phyloP scores from a whole-genome alignment of 2,797 vertebrate genomes.

The Macroramphosus scolopax region DNA sequence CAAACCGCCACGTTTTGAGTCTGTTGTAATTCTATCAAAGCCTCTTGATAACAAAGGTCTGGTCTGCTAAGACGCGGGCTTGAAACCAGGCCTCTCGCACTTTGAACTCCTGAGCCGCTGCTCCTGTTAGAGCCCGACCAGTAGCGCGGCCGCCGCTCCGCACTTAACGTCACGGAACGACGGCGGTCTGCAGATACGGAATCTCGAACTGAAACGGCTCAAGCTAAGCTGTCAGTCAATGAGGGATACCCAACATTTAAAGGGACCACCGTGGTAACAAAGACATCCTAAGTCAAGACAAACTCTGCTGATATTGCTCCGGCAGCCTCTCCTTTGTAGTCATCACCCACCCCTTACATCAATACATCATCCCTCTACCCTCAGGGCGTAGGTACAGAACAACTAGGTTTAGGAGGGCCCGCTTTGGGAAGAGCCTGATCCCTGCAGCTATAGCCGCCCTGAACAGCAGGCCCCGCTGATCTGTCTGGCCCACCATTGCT shows the following conservation, averaged over 20 bases:
- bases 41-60: conserved; percentile 37
- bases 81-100: too few species aligned
- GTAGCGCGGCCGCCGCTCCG: not conserved
- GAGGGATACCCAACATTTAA: conserved; percentile 10
- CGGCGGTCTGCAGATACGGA: conserved; percentile 19
- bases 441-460: too few species aligned
- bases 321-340: too few species aligned
- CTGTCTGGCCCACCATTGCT: too few species aligned
- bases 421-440: too few species aligned
- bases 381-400: too few species aligned
- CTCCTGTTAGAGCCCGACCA: conserved; percentile 4
- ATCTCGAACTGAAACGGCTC: not conserved
- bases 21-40: conserved; percentile 30
- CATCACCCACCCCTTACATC: not conserved
- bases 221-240: conserved; percentile 16
- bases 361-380: too few species aligned
- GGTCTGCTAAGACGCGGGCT: conserved; percentile 8
- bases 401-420: too few species aligned
- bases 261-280: conserved; percentile 19
- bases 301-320: too few species aligned
- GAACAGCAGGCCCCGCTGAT: too few species aligned
- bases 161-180: not conserved
- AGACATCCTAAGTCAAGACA: not conserved
- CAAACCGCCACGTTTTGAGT: conserved; percentile 13
- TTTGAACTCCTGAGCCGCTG: conserved; percentile 32